Evolutionary conservation across 2,797 vertebrate genomes (phyloP).

Genomic region (Melanotaenia parkinsoni): DNA sequence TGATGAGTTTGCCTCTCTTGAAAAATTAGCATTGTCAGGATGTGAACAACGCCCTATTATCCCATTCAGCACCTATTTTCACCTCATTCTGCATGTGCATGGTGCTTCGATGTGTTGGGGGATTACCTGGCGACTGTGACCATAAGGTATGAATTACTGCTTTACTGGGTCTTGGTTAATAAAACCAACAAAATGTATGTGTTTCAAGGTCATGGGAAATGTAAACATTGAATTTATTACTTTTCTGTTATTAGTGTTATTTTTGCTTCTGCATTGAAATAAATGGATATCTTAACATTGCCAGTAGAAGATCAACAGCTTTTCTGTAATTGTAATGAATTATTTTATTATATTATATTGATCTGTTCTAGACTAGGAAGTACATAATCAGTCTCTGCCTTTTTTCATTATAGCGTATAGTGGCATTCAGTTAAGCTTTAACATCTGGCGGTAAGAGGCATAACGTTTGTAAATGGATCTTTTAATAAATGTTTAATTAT

Average conservation of each 20-base stretch:
- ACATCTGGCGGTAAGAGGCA: not conserved
- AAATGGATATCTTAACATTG: not conserved
- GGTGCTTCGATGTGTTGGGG: slow-evolving; percentile 18
- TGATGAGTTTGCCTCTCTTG: slow-evolving; percentile 71
- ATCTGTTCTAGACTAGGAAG: slow-evolving; percentile 2
- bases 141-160: slow-evolving; percentile 2
- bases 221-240: not conserved
- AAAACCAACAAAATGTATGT: not conserved
- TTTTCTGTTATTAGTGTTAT: not conserved
- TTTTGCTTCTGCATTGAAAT: slow-evolving; percentile 4
- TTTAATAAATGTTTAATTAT: too few relatives aligned
- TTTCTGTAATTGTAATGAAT: not conserved
- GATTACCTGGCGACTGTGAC: slow-evolving; percentile 24
- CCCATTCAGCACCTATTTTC: slow-evolving; percentile 57
- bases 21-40: slow-evolving; percentile 76
- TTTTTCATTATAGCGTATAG: not conserved
- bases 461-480: not conserved
- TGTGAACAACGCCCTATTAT: slow-evolving; percentile 66
- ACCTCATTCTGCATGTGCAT: slow-evolving; percentile 36
- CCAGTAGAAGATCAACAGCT: not conserved
- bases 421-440: not conserved
- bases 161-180: slow-evolving; percentile 8
- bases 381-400: not conserved
- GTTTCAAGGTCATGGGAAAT: slow-evolving; percentile 27
- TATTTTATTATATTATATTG: not conserved